phyloP scores from a whole-genome alignment of 30 jellyfish, hydroid and myxozoan genomes.

The Phacellophora camtschatica region DNA sequence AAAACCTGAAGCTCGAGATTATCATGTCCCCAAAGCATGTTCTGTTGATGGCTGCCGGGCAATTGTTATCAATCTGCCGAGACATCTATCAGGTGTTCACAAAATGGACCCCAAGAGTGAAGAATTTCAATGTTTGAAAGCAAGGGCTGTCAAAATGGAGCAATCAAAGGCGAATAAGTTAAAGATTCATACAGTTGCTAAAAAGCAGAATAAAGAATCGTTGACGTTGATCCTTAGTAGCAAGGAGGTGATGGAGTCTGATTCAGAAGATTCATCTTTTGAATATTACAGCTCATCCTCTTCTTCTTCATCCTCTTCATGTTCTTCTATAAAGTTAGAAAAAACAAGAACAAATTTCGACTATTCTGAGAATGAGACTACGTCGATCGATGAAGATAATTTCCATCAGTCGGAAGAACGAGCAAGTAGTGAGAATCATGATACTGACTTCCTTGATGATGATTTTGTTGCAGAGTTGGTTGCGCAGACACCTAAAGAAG shows the following conservation, averaged over 20 bases:
- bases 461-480: background rate
- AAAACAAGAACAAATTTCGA: too few relatives aligned
- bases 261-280: slow-evolving; percentile 29
- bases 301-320: background rate
- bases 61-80: slow-evolving; percentile 6
- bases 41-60: slow-evolving; percentile 55
- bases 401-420: background rate
- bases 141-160: slow-evolving; percentile 36
- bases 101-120: slow-evolving; percentile 5
- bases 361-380: background rate
- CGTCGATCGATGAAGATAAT: background rate
- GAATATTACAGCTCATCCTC: background rate
- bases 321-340: background rate
- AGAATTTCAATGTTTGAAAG: background rate
- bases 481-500: background rate
- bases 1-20: background rate
- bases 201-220: background rate
- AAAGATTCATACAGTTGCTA: background rate
- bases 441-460: background rate
- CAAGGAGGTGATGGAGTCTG: slow-evolving; percentile 6
- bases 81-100: slow-evolving; percentile 46
- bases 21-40: slow-evolving; percentile 30
- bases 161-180: background rate
- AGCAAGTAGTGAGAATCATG: background rate
- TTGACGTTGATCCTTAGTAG: slow-evolving; percentile 9